Evolutionary conservation across 1,140 invertebrate genomes (phyloP), one percentile per base, ranked within the genome.

Genomic region (Drosophila pectinifera): DNA sequence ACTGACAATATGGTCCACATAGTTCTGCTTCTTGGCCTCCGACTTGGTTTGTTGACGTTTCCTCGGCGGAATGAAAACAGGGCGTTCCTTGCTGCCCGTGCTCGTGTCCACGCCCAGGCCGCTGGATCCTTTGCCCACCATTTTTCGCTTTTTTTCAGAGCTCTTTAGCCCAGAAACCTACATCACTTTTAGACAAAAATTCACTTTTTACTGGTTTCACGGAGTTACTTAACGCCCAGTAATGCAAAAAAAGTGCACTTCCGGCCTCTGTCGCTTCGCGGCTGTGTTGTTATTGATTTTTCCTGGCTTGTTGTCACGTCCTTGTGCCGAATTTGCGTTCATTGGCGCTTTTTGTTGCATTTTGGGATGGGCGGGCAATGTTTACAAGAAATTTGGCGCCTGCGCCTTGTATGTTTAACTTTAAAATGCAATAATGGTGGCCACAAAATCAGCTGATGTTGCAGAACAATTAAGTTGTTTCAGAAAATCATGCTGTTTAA

Each of bases 1-100:
- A 81, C 92, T 93, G 59, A 94, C 94, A 65, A 94, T 94, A 69
- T 94, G 94, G 73, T 94, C 94, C 16, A 94, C 94, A 92, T 94
- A 94, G 67, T 93, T 93, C 39, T 93, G 91, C 59, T 94, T 94
- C 76, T 94, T 94, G 26, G 93, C 93, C 49, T 89, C 84, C 0
- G 85, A 56, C 68, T 89, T 89, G 72, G 93, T 94, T 76, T 92
- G 82, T 76, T 92, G 82, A 72, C 94, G 92, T 86, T 94, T 94
- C 65, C 94, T 94, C 22, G 94, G 94, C 58, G 94, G 91, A 80
- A 94, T 94, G 70, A 94, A 94, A 78, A 94, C 90, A 43, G 94
- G 94, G 82, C 93, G 94, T 82, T 94, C 94, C 51, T 93, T 93
- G 83, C 93, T 89, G 26, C 57, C 45, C 26, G 73, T 49, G 41